Percentiles rank a stretch among this genome's conserved stretches.
phyloP scores from a whole-genome alignment of 2,888 invertebrate genomes.

The Drosophila antonietae region DNA sequence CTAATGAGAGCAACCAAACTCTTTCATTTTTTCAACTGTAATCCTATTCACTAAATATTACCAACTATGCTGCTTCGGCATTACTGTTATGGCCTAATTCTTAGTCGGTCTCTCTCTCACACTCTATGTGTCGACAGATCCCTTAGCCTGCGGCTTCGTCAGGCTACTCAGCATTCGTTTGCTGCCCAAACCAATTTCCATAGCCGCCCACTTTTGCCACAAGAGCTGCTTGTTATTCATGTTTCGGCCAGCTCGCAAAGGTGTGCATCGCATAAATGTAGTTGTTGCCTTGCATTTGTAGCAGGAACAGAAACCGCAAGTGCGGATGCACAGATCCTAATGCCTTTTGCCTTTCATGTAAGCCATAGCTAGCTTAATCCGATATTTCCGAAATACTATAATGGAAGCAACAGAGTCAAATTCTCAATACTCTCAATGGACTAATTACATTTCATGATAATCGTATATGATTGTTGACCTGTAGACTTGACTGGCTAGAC shows the following conservation, averaged over 20 bases:
- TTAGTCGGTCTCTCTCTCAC: neutral
- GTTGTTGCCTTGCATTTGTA: conserved; percentile 12
- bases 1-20: neutral
- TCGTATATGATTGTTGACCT: too few relatives aligned
- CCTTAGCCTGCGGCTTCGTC: neutral
- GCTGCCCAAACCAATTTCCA: conserved; percentile 18
- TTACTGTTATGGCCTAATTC: neutral
- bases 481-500: neutral
- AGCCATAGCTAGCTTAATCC: neutral
- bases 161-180: neutral
- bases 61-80: neutral
- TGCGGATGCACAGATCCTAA: neutral
- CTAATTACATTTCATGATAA: neutral
- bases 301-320: conserved; percentile 11
- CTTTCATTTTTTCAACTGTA: neutral
- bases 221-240: conserved; percentile 8
- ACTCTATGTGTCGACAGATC: neutral
- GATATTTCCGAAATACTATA: neutral
- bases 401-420: neutral
- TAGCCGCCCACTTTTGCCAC: conserved; percentile 1
- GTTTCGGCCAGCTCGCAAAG: conserved; percentile 20
- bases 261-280: conserved; percentile 33
- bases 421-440: neutral
- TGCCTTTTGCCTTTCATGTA: conserved; percentile 1
- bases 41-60: neutral